Base-by-base conservation (phyloP, 2,888 invertebrate species). In the Heliconius cydno region DNA sequence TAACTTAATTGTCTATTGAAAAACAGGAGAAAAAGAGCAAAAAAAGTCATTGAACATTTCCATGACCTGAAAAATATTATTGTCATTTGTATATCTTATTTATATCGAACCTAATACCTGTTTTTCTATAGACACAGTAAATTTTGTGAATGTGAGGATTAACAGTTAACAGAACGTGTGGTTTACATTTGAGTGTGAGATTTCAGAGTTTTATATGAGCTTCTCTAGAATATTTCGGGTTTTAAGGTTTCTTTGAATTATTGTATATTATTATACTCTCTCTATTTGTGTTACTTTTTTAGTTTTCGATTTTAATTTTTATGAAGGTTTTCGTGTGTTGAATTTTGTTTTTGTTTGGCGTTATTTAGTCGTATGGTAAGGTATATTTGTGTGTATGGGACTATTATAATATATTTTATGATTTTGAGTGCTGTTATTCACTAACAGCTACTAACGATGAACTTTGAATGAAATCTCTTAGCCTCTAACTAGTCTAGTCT, bases 381-480 rank as follows among this genome's bases (percentile, higher is more conserved):
- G 70, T 38, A 60, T 65, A 78, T 76, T 67, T 57, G 28, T 66
- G 38, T 80, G 30, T 77, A 79, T 78, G 78, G 79, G 77, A 70
- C 79, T 30, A n/a, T n/a, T 79, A 82, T 79, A 81, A 83, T 76
- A 81, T 80, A 82, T 84, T 67, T 57, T 81, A 86, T 87, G 85
- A 85, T 86, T 89, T 89, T 91, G 93, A 90, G 92, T 94, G 94
- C 93, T 95, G 94, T 94, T 94, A 93, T 91, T 88, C 88, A 94
- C 94, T 95, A 95, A 94, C 94, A 92, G 94, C 93, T 95, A 95
- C 95, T 95, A 95, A 95, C 95, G 84, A 83, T 79, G 79, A 90
- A 92, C 92, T 95, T 92, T 95, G 92, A 92, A 95, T 85, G 94
- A 89, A 89, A 88, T 88, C 86, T 77, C 52, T 78, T 46, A 66